Evolutionary conservation across 2,888 invertebrate species (phyloP).

Genomic region (Shargacucullia verbasci): DNA sequence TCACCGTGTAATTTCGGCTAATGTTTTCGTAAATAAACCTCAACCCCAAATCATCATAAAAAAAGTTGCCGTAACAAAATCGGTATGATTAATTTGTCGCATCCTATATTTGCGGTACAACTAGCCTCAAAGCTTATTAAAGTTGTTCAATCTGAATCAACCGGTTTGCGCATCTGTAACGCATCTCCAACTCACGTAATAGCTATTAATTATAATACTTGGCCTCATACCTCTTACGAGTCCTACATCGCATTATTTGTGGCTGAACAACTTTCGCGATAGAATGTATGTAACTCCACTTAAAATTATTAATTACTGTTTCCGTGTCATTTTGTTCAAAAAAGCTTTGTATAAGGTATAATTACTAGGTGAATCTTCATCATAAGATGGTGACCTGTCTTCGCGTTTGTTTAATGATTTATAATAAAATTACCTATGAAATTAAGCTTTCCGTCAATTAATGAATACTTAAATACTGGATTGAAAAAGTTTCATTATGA

Average conservation of each 20-base stretch:
- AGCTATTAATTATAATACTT: conserved; percentile 52
- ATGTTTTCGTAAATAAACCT: no score
- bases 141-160: conserved; percentile 49
- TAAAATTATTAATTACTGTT: conserved; percentile 38
- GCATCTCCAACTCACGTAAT: conserved; percentile 56
- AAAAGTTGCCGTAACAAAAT: background rate
- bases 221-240: conserved; percentile 36
- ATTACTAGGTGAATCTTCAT: conserved; percentile 3
- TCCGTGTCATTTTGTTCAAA: conserved; percentile 31
- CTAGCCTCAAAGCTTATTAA: conserved; percentile 31
- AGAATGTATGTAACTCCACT: conserved; percentile 9
- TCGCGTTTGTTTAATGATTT: no score
- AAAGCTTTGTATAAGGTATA: conserved; percentile 11
- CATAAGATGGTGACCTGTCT: no score
- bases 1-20: no score
- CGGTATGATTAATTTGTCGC: conserved; percentile 14
- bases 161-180: conserved; percentile 59
- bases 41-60: background rate
- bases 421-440: no score
- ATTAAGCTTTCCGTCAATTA: no score
- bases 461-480: no score
- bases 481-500: no score
- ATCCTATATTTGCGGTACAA: conserved; percentile 39
- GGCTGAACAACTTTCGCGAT: conserved; percentile 54
- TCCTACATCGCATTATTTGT: conserved; percentile 52